A percentile compares a stretch with the other conserved stretches of the same genome.
Conservation (phyloP, 2,888 invertebrate species). For the Erannis defoliaria region DNA sequence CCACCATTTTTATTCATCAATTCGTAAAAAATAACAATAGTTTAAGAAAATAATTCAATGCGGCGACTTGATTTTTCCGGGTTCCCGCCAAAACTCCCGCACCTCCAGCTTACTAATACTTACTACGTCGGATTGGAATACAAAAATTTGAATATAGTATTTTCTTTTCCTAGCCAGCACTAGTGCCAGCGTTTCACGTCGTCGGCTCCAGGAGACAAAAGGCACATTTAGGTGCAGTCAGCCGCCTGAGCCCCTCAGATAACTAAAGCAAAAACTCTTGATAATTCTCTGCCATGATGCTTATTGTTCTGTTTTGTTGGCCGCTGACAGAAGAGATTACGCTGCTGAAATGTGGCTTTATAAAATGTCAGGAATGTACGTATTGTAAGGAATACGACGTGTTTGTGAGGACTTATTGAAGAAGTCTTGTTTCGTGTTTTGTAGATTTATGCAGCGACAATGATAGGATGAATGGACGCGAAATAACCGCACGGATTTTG, state of each 20-base stretch:
- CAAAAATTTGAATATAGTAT: neutral
- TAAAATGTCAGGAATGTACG: constrained; percentile 10
- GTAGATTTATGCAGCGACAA: neutral
- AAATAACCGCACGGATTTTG: no score
- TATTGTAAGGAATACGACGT: constrained; percentile 8
- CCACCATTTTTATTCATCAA: no score
- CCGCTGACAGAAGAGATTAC: constrained; percentile 31
- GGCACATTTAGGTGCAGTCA: constrained; percentile 67
- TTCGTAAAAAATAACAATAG: no score
- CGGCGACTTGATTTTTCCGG: no score
- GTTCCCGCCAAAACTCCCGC: no score
- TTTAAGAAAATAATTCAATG: no score
- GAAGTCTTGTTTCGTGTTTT: neutral
- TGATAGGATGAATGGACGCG: neutral
- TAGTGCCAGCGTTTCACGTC: constrained; percentile 24
- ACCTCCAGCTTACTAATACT: no score
- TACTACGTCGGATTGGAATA: no score
- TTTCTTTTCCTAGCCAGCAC: constrained; percentile 13
- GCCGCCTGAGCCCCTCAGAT: constrained; percentile 50
- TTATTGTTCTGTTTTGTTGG: constrained; percentile 45
- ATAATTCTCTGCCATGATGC: constrained; percentile 44
- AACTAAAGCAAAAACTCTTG: constrained; percentile 58
- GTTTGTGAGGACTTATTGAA: neutral
- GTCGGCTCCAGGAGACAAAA: constrained; percentile 60
- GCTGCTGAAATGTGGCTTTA: constrained; percentile 11